Evolutionary conservation across 2,888 invertebrate species (phyloP).

Genomic region (Ceramica pisi): DNA sequence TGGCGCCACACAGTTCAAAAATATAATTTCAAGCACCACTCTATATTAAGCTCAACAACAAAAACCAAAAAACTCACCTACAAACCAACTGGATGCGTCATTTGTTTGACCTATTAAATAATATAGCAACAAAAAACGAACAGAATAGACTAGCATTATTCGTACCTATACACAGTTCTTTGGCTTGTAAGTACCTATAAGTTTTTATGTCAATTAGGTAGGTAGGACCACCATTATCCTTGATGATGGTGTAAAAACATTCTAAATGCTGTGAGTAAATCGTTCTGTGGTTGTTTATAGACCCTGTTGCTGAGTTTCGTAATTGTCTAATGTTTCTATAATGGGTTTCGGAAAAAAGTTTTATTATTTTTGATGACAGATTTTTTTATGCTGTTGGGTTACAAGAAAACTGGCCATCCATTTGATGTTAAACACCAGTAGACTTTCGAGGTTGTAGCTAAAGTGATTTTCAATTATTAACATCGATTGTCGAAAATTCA

Average conservation of each 20-base stretch:
- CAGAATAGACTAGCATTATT: slow-evolving; percentile 56
- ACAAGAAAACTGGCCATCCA: background rate
- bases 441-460: no score
- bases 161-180: slow-evolving; percentile 36
- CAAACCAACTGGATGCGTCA: slow-evolving; percentile 74
- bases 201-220: slow-evolving; percentile 75
- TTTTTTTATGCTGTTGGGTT: background rate
- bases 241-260: slow-evolving; percentile 66
- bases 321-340: slow-evolving; percentile 46
- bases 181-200: slow-evolving; percentile 36
- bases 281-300: slow-evolving; percentile 58
- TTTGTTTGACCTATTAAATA: slow-evolving; percentile 82
- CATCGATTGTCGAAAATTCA: no score
- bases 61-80: slow-evolving; percentile 56
- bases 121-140: slow-evolving; percentile 69
- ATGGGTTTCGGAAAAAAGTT: slow-evolving; percentile 16
- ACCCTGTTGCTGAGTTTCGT: slow-evolving; percentile 47
- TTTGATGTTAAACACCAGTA: background rate
- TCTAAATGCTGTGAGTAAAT: slow-evolving; percentile 50
- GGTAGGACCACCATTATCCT: slow-evolving; percentile 70
- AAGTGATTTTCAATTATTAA: no score
- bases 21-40: background rate
- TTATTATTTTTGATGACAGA: slow-evolving; percentile 3
- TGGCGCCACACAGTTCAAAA: slow-evolving; percentile 6
- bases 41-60: slow-evolving; percentile 32